phyloP scores from a whole-genome alignment of 2,113 vertebrate species.

The Cheirogaleus medius region DNA sequence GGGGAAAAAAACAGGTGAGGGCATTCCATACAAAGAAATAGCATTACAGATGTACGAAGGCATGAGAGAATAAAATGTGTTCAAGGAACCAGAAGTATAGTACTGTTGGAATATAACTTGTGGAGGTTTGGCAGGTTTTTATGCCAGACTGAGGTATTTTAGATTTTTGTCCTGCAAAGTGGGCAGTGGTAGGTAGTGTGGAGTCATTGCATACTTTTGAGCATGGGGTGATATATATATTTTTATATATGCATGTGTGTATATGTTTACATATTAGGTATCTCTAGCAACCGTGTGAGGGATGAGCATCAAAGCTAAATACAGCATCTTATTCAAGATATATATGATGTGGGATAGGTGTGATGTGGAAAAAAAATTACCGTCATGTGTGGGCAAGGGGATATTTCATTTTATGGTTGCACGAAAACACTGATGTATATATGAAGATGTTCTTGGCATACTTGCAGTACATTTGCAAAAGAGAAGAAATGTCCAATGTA shows the following conservation, averaged over 20 bases:
- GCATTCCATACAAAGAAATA: not conserved
- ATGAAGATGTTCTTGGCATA: slow-evolving; percentile 33
- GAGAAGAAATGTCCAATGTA: slow-evolving; percentile 1
- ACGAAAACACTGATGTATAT: not conserved
- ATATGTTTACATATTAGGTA: not conserved
- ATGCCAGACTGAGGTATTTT: not conserved
- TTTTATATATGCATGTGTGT: not conserved
- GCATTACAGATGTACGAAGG: not conserved
- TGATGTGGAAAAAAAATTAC: not conserved
- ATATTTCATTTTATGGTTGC: slow-evolving; percentile 34
- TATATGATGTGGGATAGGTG: not conserved
- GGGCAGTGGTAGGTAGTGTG: not conserved
- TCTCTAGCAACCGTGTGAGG: not conserved
- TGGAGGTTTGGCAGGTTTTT: not conserved
- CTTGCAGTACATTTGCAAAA: slow-evolving; percentile 9
- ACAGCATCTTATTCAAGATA: not conserved
- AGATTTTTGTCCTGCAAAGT: not conserved
- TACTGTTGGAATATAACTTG: not conserved
- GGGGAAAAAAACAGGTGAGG: not conserved
- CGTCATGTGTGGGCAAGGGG: not conserved
- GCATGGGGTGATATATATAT: not conserved
- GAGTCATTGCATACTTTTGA: slow-evolving; percentile 1
- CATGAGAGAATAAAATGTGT: not conserved
- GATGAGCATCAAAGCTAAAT: not conserved
- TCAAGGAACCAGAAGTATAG: not conserved